phyloP scores from a whole-genome alignment of 2,113 vertebrate species.

The Pogonocichla stellata region DNA sequence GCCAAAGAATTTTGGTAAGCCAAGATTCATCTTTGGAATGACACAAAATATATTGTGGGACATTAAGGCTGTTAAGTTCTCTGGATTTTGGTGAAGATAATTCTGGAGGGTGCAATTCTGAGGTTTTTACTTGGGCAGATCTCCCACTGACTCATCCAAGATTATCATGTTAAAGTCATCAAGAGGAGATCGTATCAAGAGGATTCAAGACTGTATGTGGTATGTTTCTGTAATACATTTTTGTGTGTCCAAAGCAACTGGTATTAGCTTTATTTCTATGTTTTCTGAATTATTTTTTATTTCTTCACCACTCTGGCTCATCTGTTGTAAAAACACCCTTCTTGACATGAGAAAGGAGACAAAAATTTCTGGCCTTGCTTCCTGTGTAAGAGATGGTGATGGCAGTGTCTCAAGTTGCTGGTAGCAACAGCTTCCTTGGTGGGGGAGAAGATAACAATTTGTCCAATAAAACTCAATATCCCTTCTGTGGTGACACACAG shows the following conservation, averaged over 20 bases:
- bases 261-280: neutral
- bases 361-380: neutral
- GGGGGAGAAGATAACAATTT: neutral
- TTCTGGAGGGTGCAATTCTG: slow-evolving; percentile 31
- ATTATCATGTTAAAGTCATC: slow-evolving; percentile 30
- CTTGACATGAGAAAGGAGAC: neutral
- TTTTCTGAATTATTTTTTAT: slow-evolving; percentile 7
- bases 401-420: neutral
- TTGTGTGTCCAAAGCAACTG: neutral
- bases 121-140: slow-evolving; percentile 20
- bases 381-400: neutral
- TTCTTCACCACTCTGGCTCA: neutral
- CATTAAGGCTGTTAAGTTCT: neutral
- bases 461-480: neutral
- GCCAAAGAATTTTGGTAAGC: slow-evolving; percentile 22
- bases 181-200: neutral
- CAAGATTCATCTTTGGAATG: slow-evolving; percentile 29
- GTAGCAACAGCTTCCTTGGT: neutral
- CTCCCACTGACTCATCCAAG: neutral
- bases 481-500: neutral
- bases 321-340: neutral
- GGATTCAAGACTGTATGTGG: neutral
- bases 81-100: slow-evolving; percentile 31
- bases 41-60: neutral
- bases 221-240: neutral